These are phyloP conservation scores for Pangasianodon hypophthalmus DNA, from an alignment of 2,113 vertebrate species.

Conservation along the genomic window DNA sequence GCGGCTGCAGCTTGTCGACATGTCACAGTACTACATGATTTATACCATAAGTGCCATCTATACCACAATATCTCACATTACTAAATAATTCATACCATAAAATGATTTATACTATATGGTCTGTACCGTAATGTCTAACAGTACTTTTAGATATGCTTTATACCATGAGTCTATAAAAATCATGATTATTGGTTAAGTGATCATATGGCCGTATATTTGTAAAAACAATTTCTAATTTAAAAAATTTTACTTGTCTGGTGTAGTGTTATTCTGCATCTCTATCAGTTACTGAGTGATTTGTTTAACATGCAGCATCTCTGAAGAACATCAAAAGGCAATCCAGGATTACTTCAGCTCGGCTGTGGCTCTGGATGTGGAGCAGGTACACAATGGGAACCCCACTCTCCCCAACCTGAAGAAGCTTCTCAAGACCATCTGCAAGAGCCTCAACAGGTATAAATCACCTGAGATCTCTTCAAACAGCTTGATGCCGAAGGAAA, in stretches of 20 bases:
- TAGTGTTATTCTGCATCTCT: no score
- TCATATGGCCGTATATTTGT: neutral
- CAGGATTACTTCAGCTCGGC: constrained; percentile 86
- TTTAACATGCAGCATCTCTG: constrained; percentile 74
- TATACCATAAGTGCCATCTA: neutral
- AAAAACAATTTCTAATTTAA: neutral
- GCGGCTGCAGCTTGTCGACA: constrained; percentile 84
- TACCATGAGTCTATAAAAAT: neutral
- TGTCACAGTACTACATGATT: constrained; percentile 74
- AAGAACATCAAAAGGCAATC: constrained; percentile 87
- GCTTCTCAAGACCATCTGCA: constrained; percentile 81
- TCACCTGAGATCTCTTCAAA: neutral
- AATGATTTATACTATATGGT: neutral
- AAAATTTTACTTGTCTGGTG: neutral
- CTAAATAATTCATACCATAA: neutral
- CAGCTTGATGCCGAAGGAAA: neutral
- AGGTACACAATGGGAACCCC: constrained; percentile 79
- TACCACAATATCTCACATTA: neutral
- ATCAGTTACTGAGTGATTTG: neutral
- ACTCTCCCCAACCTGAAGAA: constrained; percentile 88
- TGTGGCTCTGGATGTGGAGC: constrained; percentile 81
- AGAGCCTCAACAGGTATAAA: constrained; percentile 86
- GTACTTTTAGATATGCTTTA: neutral
- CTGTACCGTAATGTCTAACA: neutral
- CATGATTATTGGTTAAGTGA: neutral